Evolutionary conservation across 2,113 vertebrate species (phyloP), one percentile per base, ranked within the genome.

Genomic region (Tauraco erythrolophus): DNA sequence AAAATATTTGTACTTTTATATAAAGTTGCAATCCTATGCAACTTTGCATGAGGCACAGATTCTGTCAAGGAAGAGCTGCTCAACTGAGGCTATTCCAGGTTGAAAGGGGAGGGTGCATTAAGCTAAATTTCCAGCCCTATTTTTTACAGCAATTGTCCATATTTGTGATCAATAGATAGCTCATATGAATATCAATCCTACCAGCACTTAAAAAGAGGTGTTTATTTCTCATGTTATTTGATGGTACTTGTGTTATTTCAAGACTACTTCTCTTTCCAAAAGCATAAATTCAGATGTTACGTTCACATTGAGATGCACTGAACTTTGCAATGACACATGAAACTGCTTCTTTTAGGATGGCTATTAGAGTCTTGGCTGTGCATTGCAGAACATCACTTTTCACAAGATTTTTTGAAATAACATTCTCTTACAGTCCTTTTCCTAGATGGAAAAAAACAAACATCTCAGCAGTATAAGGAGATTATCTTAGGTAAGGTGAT

Each of bases 291-390:
- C 54, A 39, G 31, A 33, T n/a, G 22, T 33, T 66, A 13, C 4
- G 0, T 19, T 66, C 64, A 50, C 13, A 14, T 8, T 5, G 4
- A 8, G 25, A 27, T 57, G 19, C 11, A 15, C n/a, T 31, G n/a
- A 82, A 41, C 28, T 72, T 68, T 51, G 5, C 39, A 51, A 14
- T 5, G 13, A 16, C 27, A 43, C 9, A 3, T 2, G 19, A 23
- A 78, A 21, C 27, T 58, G 9, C 24, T 48, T 19, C 22, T 77
- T 35, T 60, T 58, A 22, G 18, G 31, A 46, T 4, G 16, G 13
- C 10, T 4, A 15, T 37, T 10, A 56, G 11, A 50, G 16, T 31
- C 41, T 43, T 60, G 37, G 35, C 11, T 1, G 3, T 64, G 19
- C 23, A 8, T n/a, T 28, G 7, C 28, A 15, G 18, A 77, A 37